Conservation (phyloP, 2,797 vertebrate species). For the Loriculus beryllinus region DNA sequence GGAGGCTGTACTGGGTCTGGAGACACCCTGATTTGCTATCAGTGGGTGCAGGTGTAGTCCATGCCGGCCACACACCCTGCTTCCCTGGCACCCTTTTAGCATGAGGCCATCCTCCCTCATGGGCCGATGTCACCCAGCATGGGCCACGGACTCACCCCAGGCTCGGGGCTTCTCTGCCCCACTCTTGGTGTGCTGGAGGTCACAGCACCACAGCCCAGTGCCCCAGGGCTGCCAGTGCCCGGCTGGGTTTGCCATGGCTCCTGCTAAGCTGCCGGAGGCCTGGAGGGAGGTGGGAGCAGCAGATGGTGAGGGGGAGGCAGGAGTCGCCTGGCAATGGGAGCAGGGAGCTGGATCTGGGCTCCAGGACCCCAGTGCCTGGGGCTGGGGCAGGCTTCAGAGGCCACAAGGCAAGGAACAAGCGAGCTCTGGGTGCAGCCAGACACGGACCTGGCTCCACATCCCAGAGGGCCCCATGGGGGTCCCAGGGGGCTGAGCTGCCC, state of each 20-base stretch:
- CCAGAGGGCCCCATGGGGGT: accelerated
- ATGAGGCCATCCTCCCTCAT: background rate
- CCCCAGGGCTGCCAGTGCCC: background rate
- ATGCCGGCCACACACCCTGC: accelerated
- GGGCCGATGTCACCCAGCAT: background rate
- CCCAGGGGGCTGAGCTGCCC: background rate
- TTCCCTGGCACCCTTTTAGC: background rate
- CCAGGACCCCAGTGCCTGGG: background rate
- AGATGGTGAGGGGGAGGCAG: conserved; percentile 40
- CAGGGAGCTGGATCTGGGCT: background rate
- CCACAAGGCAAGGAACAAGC: too few species aligned
- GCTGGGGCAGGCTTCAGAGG: background rate
- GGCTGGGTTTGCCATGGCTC: background rate
- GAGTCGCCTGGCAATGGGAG: background rate
- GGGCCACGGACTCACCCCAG: background rate
- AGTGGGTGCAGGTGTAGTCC: background rate
- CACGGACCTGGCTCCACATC: background rate
- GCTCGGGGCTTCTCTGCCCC: background rate
- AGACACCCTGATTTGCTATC: background rate
- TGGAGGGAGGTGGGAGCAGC: background rate
- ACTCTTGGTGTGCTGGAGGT: background rate
- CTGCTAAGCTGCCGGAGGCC: conserved; percentile 17
- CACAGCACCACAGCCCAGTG: background rate
- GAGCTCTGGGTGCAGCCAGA: background rate
- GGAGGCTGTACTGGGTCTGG: background rate